Evolutionary conservation across 2,888 invertebrate species (phyloP), one percentile per base, ranked within the genome.

Genomic region (Synergus laeviventris): DNA sequence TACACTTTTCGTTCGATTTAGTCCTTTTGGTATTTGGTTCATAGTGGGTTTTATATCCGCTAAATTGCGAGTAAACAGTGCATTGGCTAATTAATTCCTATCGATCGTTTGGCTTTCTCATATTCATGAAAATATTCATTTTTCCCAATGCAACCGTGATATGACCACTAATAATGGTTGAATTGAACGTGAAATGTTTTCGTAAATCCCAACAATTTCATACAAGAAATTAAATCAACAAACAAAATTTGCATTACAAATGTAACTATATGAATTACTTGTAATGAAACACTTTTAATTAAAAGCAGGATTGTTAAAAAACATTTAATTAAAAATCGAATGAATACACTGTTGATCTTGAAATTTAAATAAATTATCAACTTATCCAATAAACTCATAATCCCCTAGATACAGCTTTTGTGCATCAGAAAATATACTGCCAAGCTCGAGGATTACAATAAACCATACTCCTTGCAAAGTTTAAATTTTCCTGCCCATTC

Each of bases 11-110:
- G 45, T 14, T 39, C 21, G 9, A 45, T 42, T 66, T 16, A 66
- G 42, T 42, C 38, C 16, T 12, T 39, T 66, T 66, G 42, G 0
- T 16, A 42, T 62, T 5, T 16, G 14, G 66, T 21, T 39, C 64
- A 39, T 64, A 21, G 39, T 14, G 8, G 7, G 45, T 66, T 66
- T 66, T 66, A 66, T 66, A 18, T 42, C 14, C 66, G 66, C 45
- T 66, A 24, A 66, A 66, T 66, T 66, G 45, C 16, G 24, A 45
- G 45, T 66, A 66, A 66, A 42, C 45, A 66, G 18, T 66, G 24
- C 66, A 24, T 66, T 66, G 24, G 14, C 45, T 66, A 70, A 70
- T 70, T 70, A 45, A 70, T 49, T 70, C n/a, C n/a, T 49, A 70
- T 49, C 49, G 49, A 70, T 70, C 31, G 24, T 31, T 4, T 70